A percentile compares a stretch with the other conserved stretches of the same genome.
These are phyloP conservation scores for Lochmaea capreae DNA, from an alignment of 2,888 invertebrate genomes.

Conservation along the genomic window DNA sequence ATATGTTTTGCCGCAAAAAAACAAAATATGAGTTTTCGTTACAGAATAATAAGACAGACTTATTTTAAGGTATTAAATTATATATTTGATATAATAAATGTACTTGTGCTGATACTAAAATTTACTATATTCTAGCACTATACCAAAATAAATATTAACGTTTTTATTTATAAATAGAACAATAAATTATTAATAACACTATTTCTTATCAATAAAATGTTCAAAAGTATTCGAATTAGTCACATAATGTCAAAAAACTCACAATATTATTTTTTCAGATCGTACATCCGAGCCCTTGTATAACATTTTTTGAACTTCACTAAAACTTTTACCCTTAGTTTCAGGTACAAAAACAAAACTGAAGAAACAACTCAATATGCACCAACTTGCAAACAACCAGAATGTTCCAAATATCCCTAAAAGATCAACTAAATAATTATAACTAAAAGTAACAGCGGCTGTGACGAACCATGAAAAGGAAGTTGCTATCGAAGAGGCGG, in stretches of 20 bases:
- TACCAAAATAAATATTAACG: no score
- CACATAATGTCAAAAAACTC: neutral
- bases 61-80: no score
- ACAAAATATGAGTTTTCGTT: no score
- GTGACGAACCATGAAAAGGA: slow-evolving; percentile 79
- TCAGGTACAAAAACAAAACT: slow-evolving; percentile 61
- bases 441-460: slow-evolving; percentile 79
- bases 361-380: slow-evolving; percentile 76
- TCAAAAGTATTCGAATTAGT: neutral
- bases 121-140: no score
- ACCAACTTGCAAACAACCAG: slow-evolving; percentile 76
- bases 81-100: no score
- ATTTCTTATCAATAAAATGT: neutral
- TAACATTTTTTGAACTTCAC: slow-evolving; percentile 51
- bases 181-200: no score
- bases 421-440: slow-evolving; percentile 69
- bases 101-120: no score
- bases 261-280: neutral
- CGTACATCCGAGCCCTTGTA: neutral
- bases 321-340: slow-evolving; percentile 53
- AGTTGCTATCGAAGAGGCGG: slow-evolving; percentile 79
- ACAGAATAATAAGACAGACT: no score
- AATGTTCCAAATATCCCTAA: slow-evolving; percentile 76
- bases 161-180: no score
- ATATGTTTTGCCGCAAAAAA: no score